Conservation (phyloP, 2,888 invertebrate genomes). For the Falcaria lacertinaria region DNA sequence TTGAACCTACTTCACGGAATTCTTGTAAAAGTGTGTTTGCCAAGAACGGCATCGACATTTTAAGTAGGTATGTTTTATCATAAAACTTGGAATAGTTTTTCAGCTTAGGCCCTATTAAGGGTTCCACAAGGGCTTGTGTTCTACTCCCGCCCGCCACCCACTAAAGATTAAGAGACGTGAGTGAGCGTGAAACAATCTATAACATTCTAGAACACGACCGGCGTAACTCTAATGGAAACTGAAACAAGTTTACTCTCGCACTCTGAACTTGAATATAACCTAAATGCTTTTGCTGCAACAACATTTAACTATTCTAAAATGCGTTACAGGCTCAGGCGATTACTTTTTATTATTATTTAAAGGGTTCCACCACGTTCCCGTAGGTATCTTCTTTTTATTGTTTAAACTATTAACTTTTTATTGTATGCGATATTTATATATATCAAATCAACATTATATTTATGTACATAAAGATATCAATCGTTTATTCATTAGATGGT, state of each 20-base stretch:
- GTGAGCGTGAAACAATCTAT: conserved; percentile 9
- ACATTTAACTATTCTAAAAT: background rate
- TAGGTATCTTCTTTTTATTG: background rate
- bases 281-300: conserved; percentile 17
- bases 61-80: too few relatives aligned
- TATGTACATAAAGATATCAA: too few relatives aligned
- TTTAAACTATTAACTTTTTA: background rate
- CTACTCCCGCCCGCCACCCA: too few relatives aligned
- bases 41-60: background rate
- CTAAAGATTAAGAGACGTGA: conserved; percentile 25
- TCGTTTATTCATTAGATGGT: too few relatives aligned
- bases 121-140: too few relatives aligned
- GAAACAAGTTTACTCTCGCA: conserved; percentile 22
- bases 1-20: background rate
- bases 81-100: too few relatives aligned
- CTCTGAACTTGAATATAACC: conserved; percentile 20
- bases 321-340: background rate
- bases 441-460: too few relatives aligned
- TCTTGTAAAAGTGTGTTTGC: background rate
- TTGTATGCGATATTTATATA: too few relatives aligned
- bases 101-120: too few relatives aligned
- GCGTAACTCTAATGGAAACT: conserved; percentile 32
- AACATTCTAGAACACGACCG: conserved; percentile 19
- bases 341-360: background rate
- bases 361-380: background rate